Base-by-base conservation (phyloP, 35 echinoderm and acorn worm genomes). In the Amphiura filiformis region DNA sequence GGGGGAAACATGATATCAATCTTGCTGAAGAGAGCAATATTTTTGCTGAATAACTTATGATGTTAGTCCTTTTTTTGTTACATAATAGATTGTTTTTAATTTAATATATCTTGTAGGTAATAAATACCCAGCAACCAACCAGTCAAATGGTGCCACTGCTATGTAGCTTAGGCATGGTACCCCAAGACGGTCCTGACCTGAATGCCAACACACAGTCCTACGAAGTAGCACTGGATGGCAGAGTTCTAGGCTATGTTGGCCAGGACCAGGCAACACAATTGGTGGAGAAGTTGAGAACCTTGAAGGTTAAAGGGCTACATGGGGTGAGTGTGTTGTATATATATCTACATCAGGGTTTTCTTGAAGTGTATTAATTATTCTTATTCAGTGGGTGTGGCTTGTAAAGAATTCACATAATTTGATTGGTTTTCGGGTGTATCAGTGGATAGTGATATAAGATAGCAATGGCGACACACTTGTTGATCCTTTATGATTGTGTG, bases 201-300 rank as follows among this genome's bases (percentile, higher is more conserved):
- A 38, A 76, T n/a, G 22, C 52, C 0, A 34, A 41, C 26, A 78
- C 36, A 23, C 65, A 92, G 34, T 89, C 76, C 80, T 94, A 94
- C 57, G 85, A 92, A 38, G 92, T 98, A 26, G 42, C 94, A 11
- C 78, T 98, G 80, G 93, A 98, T 94, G 96, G 96, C 22, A 57
- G 90, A 77, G 83, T 94, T 20, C 76, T 98, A 31, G 96, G 96
- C 17, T 42, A 85, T 18, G 81, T 98, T 35, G 37, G 86, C 44
- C 81, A 90, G 56, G 96, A 94, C 31, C 38, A 42, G 47, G 92
- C 93, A 26, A n/a, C 56, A 26, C 37, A 88, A 44, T 18, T 94
- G 18, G 88, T 85, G 0, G 77, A 83, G 4, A 90, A 77, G 35
- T 37, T 98, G 65, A 83, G 89, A 80, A 77, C 89, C 13, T 38